Evolutionary conservation across 2,113 vertebrate genomes (phyloP).

Genomic region (Oreochromis aureus): DNA sequence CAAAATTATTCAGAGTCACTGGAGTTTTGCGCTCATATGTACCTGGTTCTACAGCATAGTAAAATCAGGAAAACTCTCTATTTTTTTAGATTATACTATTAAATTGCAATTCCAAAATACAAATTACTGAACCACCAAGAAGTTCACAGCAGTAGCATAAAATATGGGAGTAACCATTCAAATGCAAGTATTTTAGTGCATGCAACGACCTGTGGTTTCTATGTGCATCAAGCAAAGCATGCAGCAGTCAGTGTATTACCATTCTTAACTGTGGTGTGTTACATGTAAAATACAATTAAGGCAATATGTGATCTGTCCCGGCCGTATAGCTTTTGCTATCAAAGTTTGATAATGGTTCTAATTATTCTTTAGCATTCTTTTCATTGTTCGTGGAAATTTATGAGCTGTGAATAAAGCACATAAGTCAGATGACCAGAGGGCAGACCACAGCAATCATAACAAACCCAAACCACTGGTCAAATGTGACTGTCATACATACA

Average conservation of each 20-base stretch:
- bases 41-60: background rate
- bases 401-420: slow-evolving; percentile 29
- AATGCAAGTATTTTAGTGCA: slow-evolving; percentile 39
- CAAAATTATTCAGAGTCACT: background rate
- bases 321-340: background rate
- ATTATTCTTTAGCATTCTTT: background rate
- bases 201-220: slow-evolving; percentile 40
- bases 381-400: background rate
- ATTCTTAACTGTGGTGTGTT: background rate
- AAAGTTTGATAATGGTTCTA: background rate
- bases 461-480: background rate
- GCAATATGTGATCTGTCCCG: slow-evolving; percentile 9
- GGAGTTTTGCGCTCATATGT: background rate
- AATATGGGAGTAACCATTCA: slow-evolving; percentile 29
- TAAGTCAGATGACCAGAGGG: background rate
- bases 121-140: background rate
- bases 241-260: slow-evolving; percentile 30
- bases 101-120: background rate
- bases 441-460: background rate
- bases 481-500: background rate
- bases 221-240: slow-evolving; percentile 57
- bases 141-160: slow-evolving; percentile 4
- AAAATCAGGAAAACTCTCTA: background rate
- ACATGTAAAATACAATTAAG: background rate
- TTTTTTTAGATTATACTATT: background rate